A percentile compares a stretch with the other conserved stretches of the same genome.
Evolutionary conservation across 2,888 invertebrate genomes (phyloP).

Genomic region (Ctenicera cuprea): DNA sequence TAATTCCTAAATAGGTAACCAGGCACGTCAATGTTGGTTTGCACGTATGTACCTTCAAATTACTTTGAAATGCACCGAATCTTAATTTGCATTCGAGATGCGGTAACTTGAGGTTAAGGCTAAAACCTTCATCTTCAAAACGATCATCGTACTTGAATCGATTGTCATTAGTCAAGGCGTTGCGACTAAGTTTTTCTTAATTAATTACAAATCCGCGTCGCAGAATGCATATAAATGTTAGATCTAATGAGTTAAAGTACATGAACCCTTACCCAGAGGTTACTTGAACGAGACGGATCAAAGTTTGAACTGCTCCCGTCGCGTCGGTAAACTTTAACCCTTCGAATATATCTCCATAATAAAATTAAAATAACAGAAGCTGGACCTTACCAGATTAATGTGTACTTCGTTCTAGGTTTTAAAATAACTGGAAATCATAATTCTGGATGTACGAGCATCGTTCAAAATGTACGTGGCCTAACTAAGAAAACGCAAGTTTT

Average conservation of each 20-base stretch:
- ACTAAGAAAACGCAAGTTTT: too few species aligned
- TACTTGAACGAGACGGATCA: slow-evolving; percentile 9
- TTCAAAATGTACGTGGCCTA: too few species aligned
- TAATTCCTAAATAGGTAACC: background rate
- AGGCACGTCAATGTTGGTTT: background rate
- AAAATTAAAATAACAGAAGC: slow-evolving; percentile 21
- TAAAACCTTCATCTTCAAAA: background rate
- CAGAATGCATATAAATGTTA: background rate
- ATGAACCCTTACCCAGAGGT: slow-evolving; percentile 27
- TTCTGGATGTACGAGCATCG: too few species aligned
- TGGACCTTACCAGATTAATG: slow-evolving; percentile 16
- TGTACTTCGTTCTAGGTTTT: slow-evolving; percentile 24
- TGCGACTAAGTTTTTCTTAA: background rate
- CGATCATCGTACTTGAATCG: background rate
- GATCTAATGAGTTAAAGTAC: background rate
- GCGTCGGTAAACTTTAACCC: slow-evolving; percentile 28
- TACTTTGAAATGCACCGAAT: background rate
- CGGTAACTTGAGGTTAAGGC: background rate
- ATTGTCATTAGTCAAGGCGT: background rate
- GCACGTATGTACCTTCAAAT: background rate
- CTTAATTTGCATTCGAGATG: background rate
- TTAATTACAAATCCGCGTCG: background rate
- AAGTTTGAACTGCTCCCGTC: slow-evolving; percentile 28
- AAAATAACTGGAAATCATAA: background rate
- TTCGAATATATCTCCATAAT: slow-evolving; percentile 14